Base-by-base conservation (phyloP, 2,113 vertebrate species). In the Osmerus eperlanus region DNA sequence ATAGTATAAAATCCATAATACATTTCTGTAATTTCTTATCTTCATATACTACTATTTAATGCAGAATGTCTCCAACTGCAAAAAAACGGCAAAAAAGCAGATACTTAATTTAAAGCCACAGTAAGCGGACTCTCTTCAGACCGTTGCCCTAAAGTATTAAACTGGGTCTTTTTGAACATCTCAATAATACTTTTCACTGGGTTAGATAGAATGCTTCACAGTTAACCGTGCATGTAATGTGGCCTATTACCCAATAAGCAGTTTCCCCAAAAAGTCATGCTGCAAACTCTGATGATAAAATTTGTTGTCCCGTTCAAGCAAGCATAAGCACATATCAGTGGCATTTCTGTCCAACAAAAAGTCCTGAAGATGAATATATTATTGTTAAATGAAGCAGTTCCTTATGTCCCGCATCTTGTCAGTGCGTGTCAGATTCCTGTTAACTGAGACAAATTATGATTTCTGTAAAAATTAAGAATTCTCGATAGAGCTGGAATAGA, bases 231-330 rank as follows among this genome's bases (percentile, higher is more conserved):
- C 81, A 81, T 73, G 81, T 81, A 73, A 74, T 75, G 79, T 4
- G 80, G 83, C 75, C 73, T 69, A 71, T 71, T 70, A 72, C 71
- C 65, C 81, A 89, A 89, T 85, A 83, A 81, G 76, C 7, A 56
- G 41, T 47, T 47, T 2, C 0, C 81, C 87, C 85, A 23, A 83
- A 74, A 75, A 78, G 74, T 81, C 74, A 75, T 73, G 84, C 78
- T 81, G 78, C 75, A 70, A 84, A 83, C 76, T 77, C 78, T 82
- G 82, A 79, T 81, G 84, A 84, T 85, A 84, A 88, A 77, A 81
- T 73, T 68, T 78, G 52, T 70, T 73, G 83, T 78, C 83, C 73
- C 78, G 81, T 70, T 80, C 72, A 74, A 81, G 75, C 77, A 84
- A 79, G 80, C 75, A 8, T 54, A 52, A 13, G 68, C 77, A 79